Conservation (phyloP, 2,113 vertebrate species). For the Guaruba guarouba region DNA sequence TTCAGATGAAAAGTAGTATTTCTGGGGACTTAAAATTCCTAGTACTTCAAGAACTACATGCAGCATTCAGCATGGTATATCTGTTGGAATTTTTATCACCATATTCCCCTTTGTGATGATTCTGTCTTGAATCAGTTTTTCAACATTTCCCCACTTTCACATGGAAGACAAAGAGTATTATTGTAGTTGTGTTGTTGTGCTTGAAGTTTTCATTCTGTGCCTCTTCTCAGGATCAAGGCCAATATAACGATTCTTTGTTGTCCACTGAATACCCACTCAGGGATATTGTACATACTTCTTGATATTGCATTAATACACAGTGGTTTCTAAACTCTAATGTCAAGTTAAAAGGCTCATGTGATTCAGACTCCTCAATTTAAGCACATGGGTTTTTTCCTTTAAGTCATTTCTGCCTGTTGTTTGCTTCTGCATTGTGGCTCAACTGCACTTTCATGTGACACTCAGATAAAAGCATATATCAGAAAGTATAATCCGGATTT, state of each 20-base stretch:
- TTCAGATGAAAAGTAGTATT: not conserved
- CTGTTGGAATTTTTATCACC: not conserved
- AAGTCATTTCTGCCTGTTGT: not conserved
- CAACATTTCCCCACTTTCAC: fast-evolving
- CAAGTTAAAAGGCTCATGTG: not conserved
- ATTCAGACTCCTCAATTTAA: not conserved
- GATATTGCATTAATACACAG: not conserved
- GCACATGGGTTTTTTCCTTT: not conserved
- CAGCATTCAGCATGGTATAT: not conserved
- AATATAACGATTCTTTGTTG: not conserved
- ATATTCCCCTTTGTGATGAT: not conserved
- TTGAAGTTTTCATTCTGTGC: not conserved
- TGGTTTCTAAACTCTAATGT: not conserved
- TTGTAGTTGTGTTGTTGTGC: not conserved
- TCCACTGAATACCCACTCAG: not conserved
- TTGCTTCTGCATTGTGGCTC: not conserved
- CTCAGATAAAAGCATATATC: not conserved
- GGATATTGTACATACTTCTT: not conserved
- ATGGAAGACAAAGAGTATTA: not conserved
- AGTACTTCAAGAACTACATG: not conserved
- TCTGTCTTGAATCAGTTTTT: not conserved
- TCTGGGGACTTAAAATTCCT: not conserved
- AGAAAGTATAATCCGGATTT: constrained; percentile 48
- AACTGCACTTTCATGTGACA: not conserved
- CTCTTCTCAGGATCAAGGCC: not conserved